Conservation (phyloP, 2,888 invertebrate genomes). For the Cybosia mesomella region DNA sequence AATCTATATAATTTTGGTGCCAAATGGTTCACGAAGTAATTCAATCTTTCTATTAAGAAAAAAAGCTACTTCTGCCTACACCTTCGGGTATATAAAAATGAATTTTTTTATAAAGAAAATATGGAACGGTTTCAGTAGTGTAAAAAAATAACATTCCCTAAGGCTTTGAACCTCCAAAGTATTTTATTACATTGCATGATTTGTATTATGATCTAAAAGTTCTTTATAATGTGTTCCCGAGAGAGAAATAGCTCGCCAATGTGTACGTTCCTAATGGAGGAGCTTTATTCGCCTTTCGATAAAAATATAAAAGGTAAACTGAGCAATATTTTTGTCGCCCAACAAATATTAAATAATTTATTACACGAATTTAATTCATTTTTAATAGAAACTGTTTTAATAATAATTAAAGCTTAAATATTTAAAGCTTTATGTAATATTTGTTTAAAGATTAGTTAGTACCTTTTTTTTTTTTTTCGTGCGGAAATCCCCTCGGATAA, state of each 20-base stretch:
- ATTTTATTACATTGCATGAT: slow-evolving; percentile 17
- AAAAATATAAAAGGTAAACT: slow-evolving; percentile 36
- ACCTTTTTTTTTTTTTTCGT: too few species aligned
- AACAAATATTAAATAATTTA: slow-evolving; percentile 30
- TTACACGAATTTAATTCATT: slow-evolving; percentile 22
- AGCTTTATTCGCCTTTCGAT: slow-evolving; percentile 32
- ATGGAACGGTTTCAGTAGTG: neutral
- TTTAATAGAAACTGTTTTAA: slow-evolving; percentile 20
- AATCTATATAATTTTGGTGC: too few species aligned
- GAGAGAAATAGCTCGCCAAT: slow-evolving; percentile 51
- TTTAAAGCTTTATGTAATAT: slow-evolving; percentile 23
- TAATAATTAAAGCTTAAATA: slow-evolving; percentile 21
- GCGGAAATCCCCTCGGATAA: too few species aligned
- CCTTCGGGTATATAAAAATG: neutral
- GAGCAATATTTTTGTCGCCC: slow-evolving; percentile 27
- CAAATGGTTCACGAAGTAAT: too few species aligned
- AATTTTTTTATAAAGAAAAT: neutral
- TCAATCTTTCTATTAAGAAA: neutral
- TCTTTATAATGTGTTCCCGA: slow-evolving; percentile 11
- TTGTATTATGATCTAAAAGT: slow-evolving; percentile 25
- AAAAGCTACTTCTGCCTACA: neutral
- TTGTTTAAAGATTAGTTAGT: slow-evolving; percentile 10
- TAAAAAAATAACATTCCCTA: neutral
- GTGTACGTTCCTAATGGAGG: slow-evolving; percentile 60
- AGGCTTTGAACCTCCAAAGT: neutral